Evolutionary conservation across 1,140 invertebrate species (phyloP).

Genomic region (Asobara japonica): DNA sequence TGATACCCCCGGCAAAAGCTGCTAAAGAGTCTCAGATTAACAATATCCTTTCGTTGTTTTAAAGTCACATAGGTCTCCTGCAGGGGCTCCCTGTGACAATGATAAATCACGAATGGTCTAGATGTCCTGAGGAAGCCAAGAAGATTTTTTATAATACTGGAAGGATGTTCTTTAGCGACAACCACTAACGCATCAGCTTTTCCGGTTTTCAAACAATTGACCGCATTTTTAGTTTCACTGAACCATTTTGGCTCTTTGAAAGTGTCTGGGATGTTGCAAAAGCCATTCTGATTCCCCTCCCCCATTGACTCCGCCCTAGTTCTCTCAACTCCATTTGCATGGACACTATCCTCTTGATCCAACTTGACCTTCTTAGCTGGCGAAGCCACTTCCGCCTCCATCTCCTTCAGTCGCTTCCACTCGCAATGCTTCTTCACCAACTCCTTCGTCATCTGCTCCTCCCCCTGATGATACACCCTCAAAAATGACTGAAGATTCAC

Average conservation of each 20-base stretch:
- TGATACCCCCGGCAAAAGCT: conserved; percentile 92
- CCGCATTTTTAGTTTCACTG: conserved; percentile 72
- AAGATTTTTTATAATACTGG: conserved; percentile 79
- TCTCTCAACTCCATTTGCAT: conserved; percentile 35
- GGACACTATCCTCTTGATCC: background rate
- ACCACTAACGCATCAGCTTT: conserved; percentile 85
- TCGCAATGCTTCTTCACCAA: conserved; percentile 18
- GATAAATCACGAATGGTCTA: conserved; percentile 86
- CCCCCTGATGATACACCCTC: conserved; percentile 70
- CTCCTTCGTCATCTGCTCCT: conserved; percentile 31
- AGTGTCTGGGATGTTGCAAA: background rate
- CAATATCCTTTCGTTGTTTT: conserved; percentile 75
- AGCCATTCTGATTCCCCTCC: conserved; percentile 30
- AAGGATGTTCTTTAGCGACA: conserved; percentile 84
- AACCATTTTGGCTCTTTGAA: conserved; percentile 73
- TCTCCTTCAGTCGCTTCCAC: background rate
- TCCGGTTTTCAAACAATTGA: conserved; percentile 65
- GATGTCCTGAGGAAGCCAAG: conserved; percentile 80
- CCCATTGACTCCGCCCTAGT: conserved; percentile 28
- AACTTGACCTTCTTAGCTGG: background rate
- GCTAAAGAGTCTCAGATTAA: conserved; percentile 81
- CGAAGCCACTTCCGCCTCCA: background rate
- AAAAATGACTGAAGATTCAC: conserved; percentile 80
- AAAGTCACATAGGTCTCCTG: conserved; percentile 82
- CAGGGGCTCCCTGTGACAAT: conserved; percentile 80